phyloP scores from a whole-genome alignment of 2,113 vertebrate genomes.

The Amia ocellicauda region DNA sequence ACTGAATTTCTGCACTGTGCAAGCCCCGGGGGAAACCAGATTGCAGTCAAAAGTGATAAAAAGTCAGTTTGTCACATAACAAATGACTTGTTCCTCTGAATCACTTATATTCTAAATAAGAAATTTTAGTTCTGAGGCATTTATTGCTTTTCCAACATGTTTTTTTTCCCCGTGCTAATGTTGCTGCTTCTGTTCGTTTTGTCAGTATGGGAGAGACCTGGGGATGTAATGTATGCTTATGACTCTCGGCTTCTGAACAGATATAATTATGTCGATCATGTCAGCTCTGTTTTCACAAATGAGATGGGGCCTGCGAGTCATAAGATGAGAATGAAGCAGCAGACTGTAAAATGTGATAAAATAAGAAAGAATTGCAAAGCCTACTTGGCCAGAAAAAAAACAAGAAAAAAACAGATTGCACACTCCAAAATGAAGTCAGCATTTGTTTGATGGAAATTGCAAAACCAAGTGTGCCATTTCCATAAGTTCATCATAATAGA shows the following conservation, averaged over 20 bases:
- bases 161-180: constrained; percentile 32
- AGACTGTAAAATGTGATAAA: constrained; percentile 62
- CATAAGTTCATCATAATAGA: constrained; percentile 8
- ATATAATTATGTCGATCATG: constrained; percentile 58
- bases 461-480: constrained; percentile 28
- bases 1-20: no score
- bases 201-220: constrained; percentile 10
- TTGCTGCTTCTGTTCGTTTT: constrained; percentile 48
- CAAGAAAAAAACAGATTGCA: constrained; percentile 34
- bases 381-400: constrained; percentile 18
- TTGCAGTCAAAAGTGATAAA: no score
- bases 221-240: constrained; percentile 25
- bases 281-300: constrained; percentile 60
- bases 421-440: neutral
- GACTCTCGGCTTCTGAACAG: constrained; percentile 42
- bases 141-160: constrained; percentile 55
- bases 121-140: neutral
- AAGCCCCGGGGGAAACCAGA: no score
- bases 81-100: no score
- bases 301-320: constrained; percentile 53
- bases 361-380: constrained; percentile 37
- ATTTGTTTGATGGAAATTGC: neutral
- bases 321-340: constrained; percentile 58
- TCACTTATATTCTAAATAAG: no score
- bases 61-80: no score